Base-by-base conservation (phyloP, 2,113 vertebrate genomes). In the Gnathonemus longibarbis region DNA sequence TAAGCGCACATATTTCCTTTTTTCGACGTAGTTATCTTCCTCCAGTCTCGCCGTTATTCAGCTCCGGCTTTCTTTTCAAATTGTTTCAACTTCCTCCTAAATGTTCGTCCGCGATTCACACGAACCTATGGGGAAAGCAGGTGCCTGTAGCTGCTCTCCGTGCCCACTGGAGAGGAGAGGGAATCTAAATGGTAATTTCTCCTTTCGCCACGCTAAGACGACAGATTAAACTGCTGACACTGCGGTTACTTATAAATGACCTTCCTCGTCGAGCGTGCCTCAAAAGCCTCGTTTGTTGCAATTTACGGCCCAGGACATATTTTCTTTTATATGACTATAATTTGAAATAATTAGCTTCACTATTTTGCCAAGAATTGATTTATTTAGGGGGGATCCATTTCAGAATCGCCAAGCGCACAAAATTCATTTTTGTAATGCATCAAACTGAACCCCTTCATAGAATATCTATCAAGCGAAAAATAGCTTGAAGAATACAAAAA, bases 331-430 rank as follows among this genome's bases (percentile, higher is more conserved):
- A 87, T 39, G 3, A n/a, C 31, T 88, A 39, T 46, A 50, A 87
- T 88, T 58, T 45, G 19, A 45, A 45, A 66, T 66, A 58, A 53
- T 62, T 62, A 45, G 31, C 86, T 35, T 53, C 21, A 56, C 86
- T 87, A 53, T 87, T 87, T 87, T 56, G 49, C 84, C 7, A n/a
- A n/a, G 45, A 87, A 87, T 42, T 62, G 56, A 45, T 88, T 39
- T 66, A 66, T 46, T 58, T 46, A 46, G 31, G 35, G 27, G 11
- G 27, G 83, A 85, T 62, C 52, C 39, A 10, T 91, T 94, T 95
- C 95, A 95, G 95, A 90, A 95, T 56, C 89, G 94, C 95, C 95
- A 93, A 96, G 95, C 94, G 91, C 91, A 83, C 42, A 2, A 89
- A 70, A n/a, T 53, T 58, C 42, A 88, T 15, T 56, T 56, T 21